Conservation (phyloP, 2,113 vertebrate species). For the Coregonus clupeaformis region DNA sequence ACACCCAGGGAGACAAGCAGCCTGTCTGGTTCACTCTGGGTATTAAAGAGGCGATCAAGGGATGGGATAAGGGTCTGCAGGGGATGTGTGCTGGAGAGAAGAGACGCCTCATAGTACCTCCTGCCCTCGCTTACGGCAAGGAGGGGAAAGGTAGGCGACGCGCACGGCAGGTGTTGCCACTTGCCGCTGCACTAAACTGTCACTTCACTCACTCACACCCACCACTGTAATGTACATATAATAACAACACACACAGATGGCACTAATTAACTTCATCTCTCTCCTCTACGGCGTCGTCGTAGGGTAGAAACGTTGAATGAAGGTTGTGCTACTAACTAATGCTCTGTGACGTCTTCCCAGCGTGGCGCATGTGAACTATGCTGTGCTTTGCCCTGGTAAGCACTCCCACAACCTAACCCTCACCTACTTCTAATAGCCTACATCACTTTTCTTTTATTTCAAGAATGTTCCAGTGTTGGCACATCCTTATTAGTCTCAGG, state of each 20-base stretch:
- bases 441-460: not conserved
- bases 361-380: conserved; percentile 32
- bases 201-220: no score
- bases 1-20: conserved; percentile 80
- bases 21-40: conserved; percentile 91
- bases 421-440: not conserved
- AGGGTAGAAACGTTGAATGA: conserved; percentile 42
- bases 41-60: conserved; percentile 84
- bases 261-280: not conserved
- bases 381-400: conserved; percentile 48
- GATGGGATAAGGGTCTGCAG: conserved; percentile 89
- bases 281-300: conserved; percentile 36
- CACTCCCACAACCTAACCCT: not conserved
- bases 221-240: not conserved
- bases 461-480: not conserved
- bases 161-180: not conserved
- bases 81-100: conserved; percentile 92
- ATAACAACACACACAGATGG: not conserved
- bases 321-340: conserved; percentile 29
- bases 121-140: conserved; percentile 88
- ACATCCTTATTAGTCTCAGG: not conserved
- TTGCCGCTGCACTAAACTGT: not conserved
- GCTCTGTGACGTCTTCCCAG: conserved; percentile 34
- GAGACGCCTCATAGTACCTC: conserved; percentile 83
- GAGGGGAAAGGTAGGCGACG: conserved; percentile 85